Base-by-base conservation (phyloP, 2,113 vertebrate genomes). In the Xenopus laevis region DNA sequence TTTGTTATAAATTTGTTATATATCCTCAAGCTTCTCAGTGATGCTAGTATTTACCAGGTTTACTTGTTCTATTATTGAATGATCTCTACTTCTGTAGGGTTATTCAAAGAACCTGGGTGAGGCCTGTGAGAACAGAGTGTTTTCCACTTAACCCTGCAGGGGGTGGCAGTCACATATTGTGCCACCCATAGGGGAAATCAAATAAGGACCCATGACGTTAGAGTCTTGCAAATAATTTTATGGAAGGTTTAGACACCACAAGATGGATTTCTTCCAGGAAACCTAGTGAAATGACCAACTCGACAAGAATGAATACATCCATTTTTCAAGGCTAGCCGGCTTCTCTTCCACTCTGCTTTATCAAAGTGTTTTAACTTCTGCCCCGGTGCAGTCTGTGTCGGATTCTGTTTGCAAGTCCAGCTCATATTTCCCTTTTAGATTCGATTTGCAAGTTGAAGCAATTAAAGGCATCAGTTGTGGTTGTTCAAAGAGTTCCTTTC, bases 361-460 rank as follows among this genome's bases (percentile, higher is more conserved):
- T 68, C 73, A 75, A 75, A 75, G 65, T 50, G 30, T 63, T 69
- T 60, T 59, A 44, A 20, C 58, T 50, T n/a, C n/a, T 59, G 33
- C 55, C 60, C 50, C 50, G 2, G 71, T 17, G 60, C 62, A 21
- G 62, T 33, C 72, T 46, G 16, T 33, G 10, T 52, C 46, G 50
- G 13, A 53, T 45, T 44, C 58, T 69, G 59, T 76, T 69, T 75
- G 44, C 55, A 40, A 47, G 30, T 73, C 45, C 50, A 76, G 74
- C 47, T 70, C 74, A 55, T 23, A 55, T 76, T 76, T 74, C 65
- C 65, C 68, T 68, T 64, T 61, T 33, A 50, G 52, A 55, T 59
- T 64, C 67, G 64, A 18, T 70, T 64, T 70, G 59, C 47, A 70
- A 76, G 44, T 59, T 76, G 66, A 63, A 76, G 67, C 66, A 76